Base-by-base conservation (phyloP, 2,888 invertebrate species). In the Calliopum simillimum region DNA sequence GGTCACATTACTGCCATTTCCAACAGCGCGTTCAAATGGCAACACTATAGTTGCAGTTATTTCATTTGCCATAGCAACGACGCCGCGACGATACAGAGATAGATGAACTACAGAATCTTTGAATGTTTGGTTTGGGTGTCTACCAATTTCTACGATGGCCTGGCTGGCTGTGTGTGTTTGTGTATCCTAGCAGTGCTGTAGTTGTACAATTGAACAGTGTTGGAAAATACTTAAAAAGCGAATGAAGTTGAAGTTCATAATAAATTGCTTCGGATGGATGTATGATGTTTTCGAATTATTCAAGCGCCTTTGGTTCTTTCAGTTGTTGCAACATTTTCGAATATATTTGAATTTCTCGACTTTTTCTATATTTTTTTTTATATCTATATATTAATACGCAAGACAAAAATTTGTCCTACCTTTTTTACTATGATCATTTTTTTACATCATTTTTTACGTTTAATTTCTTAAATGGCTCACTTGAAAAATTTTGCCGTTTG, bases 1-100 rank as follows among this genome's bases (percentile, higher is more conserved):
- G 80, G 80, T 81, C 80, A 80, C 80, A 80, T 81, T 81, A 80
- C 77, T 81, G 80, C 80, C 80, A 81, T 79, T 79, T 80, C 81
- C 81, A 82, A 77, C 81, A 78, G 81, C 78, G 81, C 78, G 80
- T 79, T 82, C 78, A 80, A 79, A 80, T 80, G 78, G 77, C 78
- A 79, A 74, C 76, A 71, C 74, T 74, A 58, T 68, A 33, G 61
- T 46, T 61, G 56, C 21, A 13, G n/a, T 25, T 23, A 13, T 33
- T 33, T 33, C 33, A 6, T 33, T 33, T 33, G 33, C 6, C 33
- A 33, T 33, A 33, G 33, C 33, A 33, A 33, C 33, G 33, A 33
- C 8, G n/a, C n/a, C n/a, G n/a, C n/a, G n/a, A n/a, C n/a, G n/a
- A n/a, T n/a, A n/a, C n/a, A n/a, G 1, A 6, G 33, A 33, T 8